phyloP scores from a whole-genome alignment of 1,140 invertebrate species.

The Micrasema longulum region DNA sequence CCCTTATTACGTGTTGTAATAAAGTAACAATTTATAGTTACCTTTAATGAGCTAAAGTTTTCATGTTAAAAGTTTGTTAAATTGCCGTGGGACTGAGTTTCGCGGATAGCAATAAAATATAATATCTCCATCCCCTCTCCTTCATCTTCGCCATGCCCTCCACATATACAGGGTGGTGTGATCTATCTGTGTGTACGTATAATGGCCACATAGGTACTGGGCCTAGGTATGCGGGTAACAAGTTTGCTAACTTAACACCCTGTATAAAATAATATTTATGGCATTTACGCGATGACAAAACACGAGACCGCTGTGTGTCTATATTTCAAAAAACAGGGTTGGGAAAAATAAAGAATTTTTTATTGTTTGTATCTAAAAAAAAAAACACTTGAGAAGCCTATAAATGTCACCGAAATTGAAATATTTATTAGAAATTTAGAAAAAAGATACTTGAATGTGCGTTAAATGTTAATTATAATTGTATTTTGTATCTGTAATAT shows the following conservation, averaged over 20 bases:
- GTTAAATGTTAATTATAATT: no score
- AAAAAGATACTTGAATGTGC: no score
- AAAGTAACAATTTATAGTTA: conserved; percentile 46
- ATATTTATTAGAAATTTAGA: no score
- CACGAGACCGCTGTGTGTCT: conserved; percentile 44
- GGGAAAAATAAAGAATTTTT: no score
- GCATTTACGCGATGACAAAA: conserved; percentile 54
- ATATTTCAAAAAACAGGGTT: conserved; percentile 10
- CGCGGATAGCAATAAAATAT: conserved; percentile 46
- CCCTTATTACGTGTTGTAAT: conserved; percentile 35
- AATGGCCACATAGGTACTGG: background rate
- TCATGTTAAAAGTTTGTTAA: conserved; percentile 50
- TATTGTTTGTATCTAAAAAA: no score
- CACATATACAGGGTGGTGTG: background rate
- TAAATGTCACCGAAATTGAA: no score
- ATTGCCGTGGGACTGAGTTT: conserved; percentile 47
- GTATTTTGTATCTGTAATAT: no score
- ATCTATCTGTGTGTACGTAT: no score
- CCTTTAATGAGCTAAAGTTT: conserved; percentile 51
- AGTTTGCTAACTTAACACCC: conserved; percentile 46
- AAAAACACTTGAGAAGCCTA: no score
- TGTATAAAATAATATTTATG: conserved; percentile 55
- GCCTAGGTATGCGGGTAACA: conserved; percentile 38
- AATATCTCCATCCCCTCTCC: conserved; percentile 20
- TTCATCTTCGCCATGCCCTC: conserved; percentile 3